Base-by-base conservation (phyloP, 2,888 invertebrate genomes). In the Drosophila formosana region DNA sequence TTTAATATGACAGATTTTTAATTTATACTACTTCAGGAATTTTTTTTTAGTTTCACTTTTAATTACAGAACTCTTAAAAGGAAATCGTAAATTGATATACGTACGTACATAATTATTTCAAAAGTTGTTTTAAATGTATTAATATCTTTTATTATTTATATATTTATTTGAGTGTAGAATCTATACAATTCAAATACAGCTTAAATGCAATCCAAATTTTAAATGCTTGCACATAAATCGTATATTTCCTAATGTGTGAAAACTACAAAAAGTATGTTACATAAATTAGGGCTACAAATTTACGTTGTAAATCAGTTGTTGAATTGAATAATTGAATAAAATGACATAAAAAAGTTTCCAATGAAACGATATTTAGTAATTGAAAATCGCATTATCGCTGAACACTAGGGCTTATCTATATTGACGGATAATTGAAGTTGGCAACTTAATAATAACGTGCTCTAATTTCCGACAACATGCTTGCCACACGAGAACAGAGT, bases 381-480 rank as follows among this genome's bases (percentile, higher is more conserved):
- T 41, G 41, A 55, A 28, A 41, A 11, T 30, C 28, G n/a, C n/a
- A n/a, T n/a, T n/a, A n/a, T n/a, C n/a, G 18, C 39, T 11, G 41
- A 41, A 41, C 30, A 11, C 23, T 45, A 25, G 4, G 9, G 18
- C 23, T 25, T 32, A 45, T 26, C 37, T 18, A 13, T 25, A 34
- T 37, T 45, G 25, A 26, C 11, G 26, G 11, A 4, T 47, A 47
- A 37, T 46, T 23, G 4, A 32, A 32, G 23, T 8, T 8, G 11
- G 3, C 7, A 43, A 32, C 18, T 32, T 18, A 2, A 32, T 23
- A 32, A 43, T 55, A 23, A 18, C 30, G 32, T 23, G 43, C 43
- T 25, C 55, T n/a, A 45, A 45, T 25, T 32, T 45, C 32, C 7
- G 7, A 53, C 25, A 46, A 56, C 56, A 45, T 45, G 0, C 45